These are phyloP conservation scores for Drosophila bocqueti DNA, from an alignment of 1,140 invertebrate species.

Conservation along the genomic window DNA sequence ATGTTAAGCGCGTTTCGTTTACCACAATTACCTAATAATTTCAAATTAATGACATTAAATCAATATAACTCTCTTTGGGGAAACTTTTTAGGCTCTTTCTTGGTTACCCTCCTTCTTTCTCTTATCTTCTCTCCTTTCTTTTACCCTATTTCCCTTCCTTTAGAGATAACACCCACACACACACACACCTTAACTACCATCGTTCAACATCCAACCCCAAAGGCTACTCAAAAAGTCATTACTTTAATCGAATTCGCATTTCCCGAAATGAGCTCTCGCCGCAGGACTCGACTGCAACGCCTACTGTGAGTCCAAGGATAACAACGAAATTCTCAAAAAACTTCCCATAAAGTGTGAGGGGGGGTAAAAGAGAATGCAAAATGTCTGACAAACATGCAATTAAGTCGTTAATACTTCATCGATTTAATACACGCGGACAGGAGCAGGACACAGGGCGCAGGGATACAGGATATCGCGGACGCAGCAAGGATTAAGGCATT, in stretches of 20 bases:
- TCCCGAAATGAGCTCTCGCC: slow-evolving; percentile 64
- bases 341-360: slow-evolving; percentile 4
- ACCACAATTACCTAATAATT: slow-evolving; percentile 13
- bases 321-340: slow-evolving; percentile 28
- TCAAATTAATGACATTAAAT: slow-evolving; percentile 26
- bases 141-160: no score
- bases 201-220: neutral
- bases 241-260: slow-evolving; percentile 81
- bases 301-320: slow-evolving; percentile 36
- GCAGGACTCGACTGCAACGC: slow-evolving; percentile 64
- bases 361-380: slow-evolving; percentile 33
- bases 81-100: slow-evolving; percentile 23
- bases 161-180: slow-evolving; percentile 9
- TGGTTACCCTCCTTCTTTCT: neutral
- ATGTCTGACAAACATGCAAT: slow-evolving; percentile 82
- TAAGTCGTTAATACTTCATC: slow-evolving; percentile 84
- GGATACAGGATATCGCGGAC: slow-evolving; percentile 12
- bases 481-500: slow-evolving; percentile 77
- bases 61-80: slow-evolving; percentile 13
- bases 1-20: neutral
- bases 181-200: slow-evolving; percentile 1
- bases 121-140: neutral
- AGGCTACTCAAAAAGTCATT: slow-evolving; percentile 72
- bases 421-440: slow-evolving; percentile 74
- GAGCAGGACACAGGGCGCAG: slow-evolving; percentile 20